Base-by-base conservation (phyloP, 35 echinoderm and acorn worm genomes). In the Heliocidaris tuberculata region DNA sequence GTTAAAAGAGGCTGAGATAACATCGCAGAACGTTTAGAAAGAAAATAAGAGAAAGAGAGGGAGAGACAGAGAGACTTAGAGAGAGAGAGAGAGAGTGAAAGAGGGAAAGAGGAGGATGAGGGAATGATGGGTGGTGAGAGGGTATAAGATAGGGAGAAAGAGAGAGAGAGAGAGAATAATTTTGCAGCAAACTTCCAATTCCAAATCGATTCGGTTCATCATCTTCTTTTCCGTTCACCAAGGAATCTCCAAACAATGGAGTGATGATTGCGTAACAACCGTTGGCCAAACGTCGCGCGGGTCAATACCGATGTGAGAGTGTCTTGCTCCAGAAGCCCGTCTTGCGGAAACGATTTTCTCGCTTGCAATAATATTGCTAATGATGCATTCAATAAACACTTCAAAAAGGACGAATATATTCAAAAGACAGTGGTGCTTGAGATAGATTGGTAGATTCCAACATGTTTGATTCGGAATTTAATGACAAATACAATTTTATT, bases 321-420 rank as follows among this genome's bases (percentile, higher is more conserved):
- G 35, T 42, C 35, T 42, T 3, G 65, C 65, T 21, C 19, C 27
- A 78, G 19, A n/a, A 21, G 65, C 65, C 27, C 15, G 65, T 2
- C 65, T 78, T n/a, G 17, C 65, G 65, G 65, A 78, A 78, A 24
- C 65, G 65, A 78, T 78, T 48, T 89, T 89, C 87, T 89, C 87
- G 87, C 87, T 48, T 47, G 16, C 47, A 48, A 89, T 89, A 48
- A 89, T 89, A 24, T 47, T 89, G 87, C 87, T 89, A 89, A 89
- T 48, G 31, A 89, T 89, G 87, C 31, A 89, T 89, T 89, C 47
- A 89, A 89, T 89, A 89, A 89, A 89, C 87, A 89, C 87, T 78
- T 78, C 19, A 78, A 7, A 78, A 78, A 78, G 21, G 21, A 78
- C 65, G 65, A 78, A 19, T 24, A n/a, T 27, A 24, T 78, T 78